Conservation (phyloP, 2,797 vertebrate species). For the Clarias fuscus region DNA sequence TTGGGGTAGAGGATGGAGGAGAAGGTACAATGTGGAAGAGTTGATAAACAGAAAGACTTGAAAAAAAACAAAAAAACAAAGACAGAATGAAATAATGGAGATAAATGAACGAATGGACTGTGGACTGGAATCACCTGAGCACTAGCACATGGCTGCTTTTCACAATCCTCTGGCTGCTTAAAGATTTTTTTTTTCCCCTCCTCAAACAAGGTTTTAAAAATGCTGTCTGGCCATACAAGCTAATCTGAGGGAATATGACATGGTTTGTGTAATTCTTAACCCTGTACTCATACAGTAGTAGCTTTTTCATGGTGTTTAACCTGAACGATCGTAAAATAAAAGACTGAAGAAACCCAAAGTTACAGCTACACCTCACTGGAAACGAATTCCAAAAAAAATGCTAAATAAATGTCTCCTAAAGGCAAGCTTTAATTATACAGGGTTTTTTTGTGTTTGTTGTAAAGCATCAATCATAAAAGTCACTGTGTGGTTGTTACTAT, state of each 20-base stretch:
- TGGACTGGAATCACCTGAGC: slow-evolving; percentile 31
- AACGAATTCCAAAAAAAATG: background rate
- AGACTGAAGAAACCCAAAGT: background rate
- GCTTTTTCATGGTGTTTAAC: background rate
- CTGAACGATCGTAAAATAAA: background rate
- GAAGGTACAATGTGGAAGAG: slow-evolving; percentile 42
- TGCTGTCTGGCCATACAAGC: slow-evolving; percentile 7
- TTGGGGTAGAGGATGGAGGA: slow-evolving; percentile 36
- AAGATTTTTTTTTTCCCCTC: background rate
- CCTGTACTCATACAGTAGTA: background rate
- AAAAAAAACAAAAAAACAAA: background rate
- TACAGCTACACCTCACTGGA: background rate
- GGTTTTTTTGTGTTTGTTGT: background rate
- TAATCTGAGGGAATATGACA: background rate
- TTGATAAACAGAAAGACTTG: slow-evolving; percentile 28
- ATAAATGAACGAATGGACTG: slow-evolving; percentile 24
- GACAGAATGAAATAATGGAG: slow-evolving; percentile 37
- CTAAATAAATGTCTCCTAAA: background rate
- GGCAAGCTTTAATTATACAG: no score
- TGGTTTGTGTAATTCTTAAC: slow-evolving; percentile 13
- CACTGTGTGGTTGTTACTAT: background rate
- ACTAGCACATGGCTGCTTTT: slow-evolving; percentile 27
- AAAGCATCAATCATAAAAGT: background rate
- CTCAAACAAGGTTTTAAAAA: background rate
- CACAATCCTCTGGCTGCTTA: slow-evolving; percentile 11